Evolutionary conservation across 2,888 invertebrate species (phyloP).

Genomic region (Cosmia trapezina): DNA sequence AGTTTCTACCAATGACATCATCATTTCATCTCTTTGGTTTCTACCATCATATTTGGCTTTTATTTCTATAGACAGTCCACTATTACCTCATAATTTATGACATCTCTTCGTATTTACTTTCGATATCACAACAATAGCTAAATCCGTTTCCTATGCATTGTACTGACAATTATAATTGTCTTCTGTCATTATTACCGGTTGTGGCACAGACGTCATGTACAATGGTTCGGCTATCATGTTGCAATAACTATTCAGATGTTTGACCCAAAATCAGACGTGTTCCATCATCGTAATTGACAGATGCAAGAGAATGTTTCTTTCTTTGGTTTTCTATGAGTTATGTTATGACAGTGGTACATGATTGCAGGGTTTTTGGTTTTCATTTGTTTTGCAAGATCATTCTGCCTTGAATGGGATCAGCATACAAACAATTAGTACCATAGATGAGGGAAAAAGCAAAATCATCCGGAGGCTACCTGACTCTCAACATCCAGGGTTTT

Average conservation of each 20-base stretch:
- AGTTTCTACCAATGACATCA: not conserved
- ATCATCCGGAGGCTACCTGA: not conserved
- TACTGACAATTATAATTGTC: constrained; percentile 62
- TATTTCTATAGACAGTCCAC: not conserved
- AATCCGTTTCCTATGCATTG: constrained; percentile 64
- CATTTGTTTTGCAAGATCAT: not conserved
- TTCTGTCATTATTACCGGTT: constrained; percentile 57
- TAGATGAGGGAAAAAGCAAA: not conserved
- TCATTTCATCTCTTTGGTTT: not conserved
- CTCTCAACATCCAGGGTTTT: not conserved
- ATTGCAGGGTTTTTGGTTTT: not conserved
- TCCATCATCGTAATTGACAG: constrained; percentile 76
- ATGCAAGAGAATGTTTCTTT: constrained; percentile 64
- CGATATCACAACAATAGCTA: constrained; percentile 54
- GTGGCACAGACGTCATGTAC: constrained; percentile 42
- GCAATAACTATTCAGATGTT: constrained; percentile 75
- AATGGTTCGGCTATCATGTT: constrained; percentile 72
- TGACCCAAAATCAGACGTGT: constrained; percentile 72
- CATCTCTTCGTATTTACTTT: constrained; percentile 55
- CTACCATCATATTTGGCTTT: not conserved
- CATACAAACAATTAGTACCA: not conserved
- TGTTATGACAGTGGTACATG: constrained; percentile 23
- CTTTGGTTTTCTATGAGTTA: constrained; percentile 30
- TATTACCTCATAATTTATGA: constrained; percentile 49
- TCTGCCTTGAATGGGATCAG: not conserved